Conservation (phyloP, 2,797 vertebrate genomes). For the Liparis tanakae region DNA sequence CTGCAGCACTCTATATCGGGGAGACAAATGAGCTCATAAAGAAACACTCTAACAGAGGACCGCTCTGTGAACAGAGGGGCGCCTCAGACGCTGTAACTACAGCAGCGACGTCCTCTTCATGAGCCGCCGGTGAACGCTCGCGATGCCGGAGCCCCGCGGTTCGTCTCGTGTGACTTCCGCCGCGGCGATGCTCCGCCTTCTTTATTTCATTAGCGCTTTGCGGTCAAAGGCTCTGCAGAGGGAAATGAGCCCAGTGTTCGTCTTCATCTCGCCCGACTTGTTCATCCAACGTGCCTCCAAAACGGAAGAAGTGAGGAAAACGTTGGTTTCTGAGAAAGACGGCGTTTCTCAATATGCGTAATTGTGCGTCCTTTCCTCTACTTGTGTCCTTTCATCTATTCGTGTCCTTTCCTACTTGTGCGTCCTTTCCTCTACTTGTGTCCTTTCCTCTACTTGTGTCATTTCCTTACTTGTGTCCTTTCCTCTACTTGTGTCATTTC, state of each 20-base stretch:
- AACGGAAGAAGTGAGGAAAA: background rate
- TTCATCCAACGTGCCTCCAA: background rate
- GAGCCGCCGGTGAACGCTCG: constrained; percentile 31
- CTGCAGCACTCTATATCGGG: constrained; percentile 69
- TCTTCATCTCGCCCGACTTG: background rate
- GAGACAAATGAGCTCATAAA: constrained; percentile 80
- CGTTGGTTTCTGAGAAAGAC: too few relatives aligned
- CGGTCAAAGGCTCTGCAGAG: constrained; percentile 19
- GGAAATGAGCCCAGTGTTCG: background rate
- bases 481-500: too few relatives aligned
- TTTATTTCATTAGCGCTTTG: constrained; percentile 35
- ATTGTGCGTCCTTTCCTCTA: too few relatives aligned
- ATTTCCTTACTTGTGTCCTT: too few relatives aligned
- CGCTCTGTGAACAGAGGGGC: constrained; percentile 61
- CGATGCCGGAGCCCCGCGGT: constrained; percentile 2
- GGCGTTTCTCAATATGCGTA: too few relatives aligned
- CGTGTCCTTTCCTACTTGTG: too few relatives aligned
- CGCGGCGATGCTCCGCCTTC: background rate
- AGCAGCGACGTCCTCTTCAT: constrained; percentile 45
- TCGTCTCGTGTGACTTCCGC: constrained; percentile 18
- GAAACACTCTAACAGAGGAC: constrained; percentile 67
- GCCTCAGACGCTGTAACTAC: constrained; percentile 60
- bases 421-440: too few relatives aligned
- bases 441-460: too few relatives aligned
- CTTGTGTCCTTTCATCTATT: too few relatives aligned